Evolutionary conservation across 2,888 invertebrate genomes (phyloP), one percentile per base, ranked within the genome.

Genomic region (Phorcus lineatus): DNA sequence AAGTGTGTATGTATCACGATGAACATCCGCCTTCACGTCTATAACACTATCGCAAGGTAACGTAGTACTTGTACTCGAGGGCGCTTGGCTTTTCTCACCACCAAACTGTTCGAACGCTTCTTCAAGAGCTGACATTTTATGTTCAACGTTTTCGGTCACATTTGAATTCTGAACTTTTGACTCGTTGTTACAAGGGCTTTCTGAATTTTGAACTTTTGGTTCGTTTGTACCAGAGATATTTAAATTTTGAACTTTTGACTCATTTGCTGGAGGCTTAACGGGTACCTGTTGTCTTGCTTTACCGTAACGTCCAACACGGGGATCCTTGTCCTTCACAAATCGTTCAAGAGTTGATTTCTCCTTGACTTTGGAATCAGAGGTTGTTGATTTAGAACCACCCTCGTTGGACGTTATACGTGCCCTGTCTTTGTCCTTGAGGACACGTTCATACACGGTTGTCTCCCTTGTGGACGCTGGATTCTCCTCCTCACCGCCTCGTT

Each of bases 401-500:
- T 19, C 40, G 4, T 19, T 31, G 28, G 70, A 40, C n/a, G 9
- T 19, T 3, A 36, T 7, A 40, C 31, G 19, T n/a, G 70, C 70
- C 40, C 70, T 31, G 16, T 70, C 70, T n/a, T 70, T 70, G 19
- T 70, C 70, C 70, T 36, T 70, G 36, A 70, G n/a, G 31, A 70
- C 40, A 4, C 31, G 31, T 31, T 70, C 40, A 31, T 70, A 36
- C 70, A 36, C 40, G 40, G 36, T 70, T 16, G 40, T 70, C 16
- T 70, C 36, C n/a, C 70, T 70, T 16, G 4, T 36, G 36, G 70
- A 36, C 40, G 53, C 40, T 9, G 31, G 28, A 31, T 22, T 76
- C 13, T 76, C 76, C 31, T n/a, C 55, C 31, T 76, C 76, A 28
- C 54, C 76, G 3, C 76, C 76, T 55, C 76, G 54, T 31, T 76